Conservation (phyloP, 2,797 vertebrate species). For the Hydrophis major region DNA sequence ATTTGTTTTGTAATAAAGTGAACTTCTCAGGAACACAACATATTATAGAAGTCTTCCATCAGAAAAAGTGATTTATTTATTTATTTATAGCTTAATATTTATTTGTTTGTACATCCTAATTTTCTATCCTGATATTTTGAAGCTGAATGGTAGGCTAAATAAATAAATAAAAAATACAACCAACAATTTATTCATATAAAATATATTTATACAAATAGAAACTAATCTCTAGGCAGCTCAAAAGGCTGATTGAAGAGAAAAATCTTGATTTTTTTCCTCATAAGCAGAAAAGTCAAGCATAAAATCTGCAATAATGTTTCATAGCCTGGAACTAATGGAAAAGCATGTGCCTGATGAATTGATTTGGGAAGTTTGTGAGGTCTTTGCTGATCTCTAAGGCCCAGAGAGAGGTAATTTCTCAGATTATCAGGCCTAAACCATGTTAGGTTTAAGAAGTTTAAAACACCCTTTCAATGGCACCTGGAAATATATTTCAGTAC, state of each 20-base stretch:
- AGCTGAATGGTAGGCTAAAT: not conserved
- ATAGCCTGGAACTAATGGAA: not conserved
- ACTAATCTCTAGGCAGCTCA: not conserved
- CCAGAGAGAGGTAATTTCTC: not conserved
- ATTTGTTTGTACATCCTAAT: not conserved
- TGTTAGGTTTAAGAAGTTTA: not conserved
- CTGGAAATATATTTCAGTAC: not conserved
- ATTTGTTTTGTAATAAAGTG: conserved; percentile 25
- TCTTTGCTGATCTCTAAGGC: not conserved
- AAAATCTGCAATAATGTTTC: not conserved
- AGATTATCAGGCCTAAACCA: not conserved
- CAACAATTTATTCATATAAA: not conserved
- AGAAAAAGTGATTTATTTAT: not conserved
- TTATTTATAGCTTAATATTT: not conserved
- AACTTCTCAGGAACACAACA: conserved; percentile 4
- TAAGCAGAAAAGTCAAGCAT: not conserved
- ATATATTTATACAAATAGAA: not conserved
- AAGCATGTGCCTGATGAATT: not conserved
- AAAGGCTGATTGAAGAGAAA: not conserved
- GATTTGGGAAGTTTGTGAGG: not conserved
- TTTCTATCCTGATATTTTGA: not conserved
- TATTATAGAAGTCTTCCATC: conserved; percentile 5
- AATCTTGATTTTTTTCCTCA: not conserved
- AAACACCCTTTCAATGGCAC: not conserved
- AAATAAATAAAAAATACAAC: not conserved